phyloP scores from a whole-genome alignment of 2,797 vertebrate genomes.

The Brachyrhaphis roseni region DNA sequence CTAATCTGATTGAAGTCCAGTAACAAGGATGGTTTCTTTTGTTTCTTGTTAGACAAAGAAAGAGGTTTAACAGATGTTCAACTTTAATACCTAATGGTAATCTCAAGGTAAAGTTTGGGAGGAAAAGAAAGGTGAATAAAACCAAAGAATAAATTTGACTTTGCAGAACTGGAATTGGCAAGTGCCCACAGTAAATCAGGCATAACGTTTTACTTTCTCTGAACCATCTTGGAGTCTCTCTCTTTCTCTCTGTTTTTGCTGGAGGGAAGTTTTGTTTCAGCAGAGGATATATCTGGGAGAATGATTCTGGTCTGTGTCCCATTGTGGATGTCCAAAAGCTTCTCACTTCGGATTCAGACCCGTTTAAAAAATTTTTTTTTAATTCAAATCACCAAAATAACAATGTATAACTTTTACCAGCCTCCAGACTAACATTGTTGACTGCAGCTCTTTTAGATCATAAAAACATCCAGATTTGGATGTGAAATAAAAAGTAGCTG shows the following conservation, averaged over 20 bases:
- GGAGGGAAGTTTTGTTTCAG: neutral
- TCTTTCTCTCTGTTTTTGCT: neutral
- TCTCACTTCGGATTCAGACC: neutral
- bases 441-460: neutral
- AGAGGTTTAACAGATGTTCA: neutral
- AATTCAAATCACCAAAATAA: neutral
- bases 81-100: neutral
- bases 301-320: neutral
- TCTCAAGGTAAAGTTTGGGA: neutral
- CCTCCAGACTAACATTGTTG: neutral
- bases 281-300: neutral
- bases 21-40: neutral
- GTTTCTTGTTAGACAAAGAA: neutral
- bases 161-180: neutral
- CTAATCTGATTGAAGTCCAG: neutral
- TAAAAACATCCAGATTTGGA: neutral
- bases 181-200: neutral
- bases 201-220: neutral
- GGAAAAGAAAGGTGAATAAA: neutral
- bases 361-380: neutral
- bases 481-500: neutral
- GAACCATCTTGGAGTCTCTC: neutral
- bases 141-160: neutral
- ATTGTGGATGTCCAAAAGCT: neutral
- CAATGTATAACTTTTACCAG: too few species aligned